Conservation (phyloP, 2,888 invertebrate species). For the Dryobotodes eremita region DNA sequence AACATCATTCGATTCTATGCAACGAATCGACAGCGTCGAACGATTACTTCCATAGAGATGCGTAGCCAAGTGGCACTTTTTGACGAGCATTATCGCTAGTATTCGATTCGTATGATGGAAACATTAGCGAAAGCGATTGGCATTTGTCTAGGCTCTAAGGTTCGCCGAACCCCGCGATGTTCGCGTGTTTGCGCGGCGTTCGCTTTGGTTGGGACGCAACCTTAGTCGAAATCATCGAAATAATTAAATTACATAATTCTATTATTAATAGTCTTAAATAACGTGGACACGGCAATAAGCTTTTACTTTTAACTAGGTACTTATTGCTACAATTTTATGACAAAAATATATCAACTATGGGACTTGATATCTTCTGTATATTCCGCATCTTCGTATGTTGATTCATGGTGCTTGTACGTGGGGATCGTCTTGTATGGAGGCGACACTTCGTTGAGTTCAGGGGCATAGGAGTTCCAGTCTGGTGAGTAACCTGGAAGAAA, state of each 20-base stretch:
- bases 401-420: constrained; percentile 54
- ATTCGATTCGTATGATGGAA: too few relatives aligned
- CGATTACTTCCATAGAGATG: too few relatives aligned
- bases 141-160: background rate
- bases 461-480: constrained; percentile 69
- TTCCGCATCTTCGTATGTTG: constrained; percentile 31
- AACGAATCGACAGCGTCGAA: too few relatives aligned
- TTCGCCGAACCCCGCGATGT: background rate
- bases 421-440: constrained; percentile 65
- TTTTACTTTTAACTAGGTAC: background rate
- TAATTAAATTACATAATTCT: background rate
- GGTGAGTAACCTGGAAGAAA: constrained; percentile 36
- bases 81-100: too few relatives aligned
- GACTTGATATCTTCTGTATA: constrained; percentile 31
- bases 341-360: constrained; percentile 34
- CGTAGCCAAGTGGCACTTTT: too few relatives aligned
- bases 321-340: background rate
- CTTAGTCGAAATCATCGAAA: background rate
- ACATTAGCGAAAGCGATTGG: too few relatives aligned
- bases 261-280: background rate
- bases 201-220: background rate
- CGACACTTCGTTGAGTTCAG: constrained; percentile 62
- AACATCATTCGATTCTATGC: too few relatives aligned
- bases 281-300: background rate
- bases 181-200: background rate